Base-by-base conservation (phyloP, 2,888 invertebrate species). In the Congeria kusceri region DNA sequence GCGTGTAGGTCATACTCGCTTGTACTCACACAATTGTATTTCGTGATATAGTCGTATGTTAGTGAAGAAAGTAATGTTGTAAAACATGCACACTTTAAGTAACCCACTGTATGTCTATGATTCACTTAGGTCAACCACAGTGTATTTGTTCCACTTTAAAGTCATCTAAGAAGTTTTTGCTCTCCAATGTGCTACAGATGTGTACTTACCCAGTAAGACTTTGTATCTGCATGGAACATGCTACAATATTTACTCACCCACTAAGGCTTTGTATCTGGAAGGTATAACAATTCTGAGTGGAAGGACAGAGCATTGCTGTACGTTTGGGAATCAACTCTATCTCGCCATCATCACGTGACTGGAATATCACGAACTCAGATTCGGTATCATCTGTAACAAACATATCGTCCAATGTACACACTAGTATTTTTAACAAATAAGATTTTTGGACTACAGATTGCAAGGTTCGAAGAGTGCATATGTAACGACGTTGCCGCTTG, bases 271-370 rank as follows among this genome's bases (percentile, higher is more conserved):
- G 78, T 44, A 83, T 72, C 71, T 76, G 83, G 47, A 87, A 87
- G 4, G 87, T 87, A 53, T 87, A 87, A 61, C 87, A 87, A 49
- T 83, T 87, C 47, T 83, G 78, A 4, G 82, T 64, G 0, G 85
- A 84, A n/a, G 85, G 85, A 79, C 87, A 87, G 15, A 83, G 53
- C 77, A 83, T 83, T 3, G 84, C 84, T 13, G 81, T 81, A 7
- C 73, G 64, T 47, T 83, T 80, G 1, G 79, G 78, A 20, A 83
- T 78, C 11, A 87, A 62, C 59, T 84, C 83, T 1, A 85, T 28
- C 20, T 83, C 78, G 0, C 85, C 87, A 28, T 84, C 80, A 5
- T 83, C 77, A 49, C 71, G 69, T 49, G 80, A 77, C 39, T 80
- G 73, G 77, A 87, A 85, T n/a, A 87, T 77, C 20, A 85, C 85